These are phyloP conservation scores for Agrotis ipsilon DNA, from an alignment of 2,888 invertebrate species.

Conservation along the genomic window DNA sequence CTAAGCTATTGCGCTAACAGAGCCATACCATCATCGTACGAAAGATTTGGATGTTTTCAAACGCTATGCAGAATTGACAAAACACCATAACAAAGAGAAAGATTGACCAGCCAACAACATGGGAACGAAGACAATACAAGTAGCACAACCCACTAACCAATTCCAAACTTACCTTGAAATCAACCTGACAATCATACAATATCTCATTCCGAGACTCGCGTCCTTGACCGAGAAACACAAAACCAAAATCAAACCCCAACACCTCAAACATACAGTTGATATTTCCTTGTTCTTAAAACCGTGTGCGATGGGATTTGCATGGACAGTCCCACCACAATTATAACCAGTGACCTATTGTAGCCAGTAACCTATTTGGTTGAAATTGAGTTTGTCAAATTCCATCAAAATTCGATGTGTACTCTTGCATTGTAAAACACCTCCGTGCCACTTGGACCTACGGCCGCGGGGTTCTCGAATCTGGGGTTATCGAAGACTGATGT, in stretches of 20 bases:
- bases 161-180: slow-evolving; percentile 30
- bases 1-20: no score
- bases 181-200: slow-evolving; percentile 32
- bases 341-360: slow-evolving; percentile 83
- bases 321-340: slow-evolving; percentile 86
- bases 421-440: slow-evolving; percentile 86
- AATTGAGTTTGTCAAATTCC: slow-evolving; percentile 90
- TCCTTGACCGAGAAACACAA: slow-evolving; percentile 60
- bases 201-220: slow-evolving; percentile 36
- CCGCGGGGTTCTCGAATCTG: background rate
- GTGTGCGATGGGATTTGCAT: slow-evolving; percentile 76
- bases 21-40: no score
- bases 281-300: slow-evolving; percentile 43
- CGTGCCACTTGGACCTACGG: slow-evolving; percentile 41
- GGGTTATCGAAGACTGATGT: slow-evolving; percentile 27
- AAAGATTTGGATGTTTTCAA: no score
- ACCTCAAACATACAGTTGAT: slow-evolving; percentile 51
- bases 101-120: background rate
- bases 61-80: no score
- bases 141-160: background rate
- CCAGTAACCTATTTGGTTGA: slow-evolving; percentile 85
- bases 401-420: slow-evolving; percentile 84
- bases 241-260: slow-evolving; percentile 51
- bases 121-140: background rate
- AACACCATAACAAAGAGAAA: background rate